Base-by-base conservation (phyloP, 92 coral and sea anemone species). In the Parazoanthus atlanticus region DNA sequence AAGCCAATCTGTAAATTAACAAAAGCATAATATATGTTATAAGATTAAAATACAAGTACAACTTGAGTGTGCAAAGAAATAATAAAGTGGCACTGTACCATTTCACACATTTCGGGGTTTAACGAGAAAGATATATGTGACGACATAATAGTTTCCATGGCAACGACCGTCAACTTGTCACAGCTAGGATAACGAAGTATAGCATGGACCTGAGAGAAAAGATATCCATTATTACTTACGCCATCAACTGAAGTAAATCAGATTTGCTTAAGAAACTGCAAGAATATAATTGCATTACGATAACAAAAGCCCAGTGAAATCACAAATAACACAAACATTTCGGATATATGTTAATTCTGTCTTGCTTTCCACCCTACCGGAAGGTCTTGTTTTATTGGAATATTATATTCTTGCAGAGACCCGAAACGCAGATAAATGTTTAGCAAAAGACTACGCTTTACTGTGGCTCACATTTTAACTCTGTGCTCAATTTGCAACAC, bases 91-190 rank as follows among this genome's bases (percentile, higher is more conserved):
- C 28, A 36, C 13, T 61, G 67, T 41, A 92, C 93, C 93, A 88
- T 89, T 30, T 92, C 90, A 40, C 52, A 85, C 84, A 80, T 87
- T 34, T 74, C 94, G 5, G 88, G 89, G 67, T 91, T 91, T 78
- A 88, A 86, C 23, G 96, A 91, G 74, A 95, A 94, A 78, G 90
- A 93, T 34, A 93, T 85, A 78, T 97, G 99, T 73, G 96, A 85
- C 76, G 96, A 90, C 95, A 97, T 91, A 2, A 94, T 90, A 26
- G 95, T 94, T 87, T 97, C 98, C 97, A 97, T 93, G 56, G 99
- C 99, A 86, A 94, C 96, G 26, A 97, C 98, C 3, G 98, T 94
- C 21, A 97, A 89, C 86, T 93, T 97, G 90, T 97, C 99, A 86
- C 93, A 95, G 69, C 93, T 92, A 13, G 97, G 90, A 85, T 90